Evolutionary conservation across 2,888 invertebrate species (phyloP).

Genomic region (Ametastegia equiseti): DNA sequence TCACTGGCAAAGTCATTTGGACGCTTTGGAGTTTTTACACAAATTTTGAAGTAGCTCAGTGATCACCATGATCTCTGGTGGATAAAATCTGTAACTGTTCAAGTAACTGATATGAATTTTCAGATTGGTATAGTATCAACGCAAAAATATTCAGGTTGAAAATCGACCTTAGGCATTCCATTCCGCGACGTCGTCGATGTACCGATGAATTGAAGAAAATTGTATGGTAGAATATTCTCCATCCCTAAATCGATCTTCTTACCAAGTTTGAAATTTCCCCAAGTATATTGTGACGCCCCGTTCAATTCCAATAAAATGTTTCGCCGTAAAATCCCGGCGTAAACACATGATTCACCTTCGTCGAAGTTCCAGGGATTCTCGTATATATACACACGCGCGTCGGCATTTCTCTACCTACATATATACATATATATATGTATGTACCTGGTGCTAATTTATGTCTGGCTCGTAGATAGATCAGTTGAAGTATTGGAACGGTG

Average conservation of each 20-base stretch:
- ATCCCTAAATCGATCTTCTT: background rate
- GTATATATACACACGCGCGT: conserved; percentile 18
- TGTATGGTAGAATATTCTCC: background rate
- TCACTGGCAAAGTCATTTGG: background rate
- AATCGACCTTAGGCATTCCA: background rate
- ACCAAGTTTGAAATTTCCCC: background rate
- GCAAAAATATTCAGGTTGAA: too few relatives aligned
- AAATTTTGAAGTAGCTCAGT: background rate
- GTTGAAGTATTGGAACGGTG: conserved; percentile 27
- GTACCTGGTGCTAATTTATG: conserved; percentile 14
- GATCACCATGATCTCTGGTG: too few relatives aligned
- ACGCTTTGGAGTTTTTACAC: background rate
- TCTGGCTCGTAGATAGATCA: conserved; percentile 21
- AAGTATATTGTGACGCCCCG: background rate
- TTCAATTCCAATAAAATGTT: background rate
- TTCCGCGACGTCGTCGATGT: background rate
- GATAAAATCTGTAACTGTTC: too few relatives aligned
- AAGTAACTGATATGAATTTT: too few relatives aligned
- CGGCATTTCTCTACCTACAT: background rate
- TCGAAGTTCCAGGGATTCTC: background rate
- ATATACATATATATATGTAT: too few relatives aligned
- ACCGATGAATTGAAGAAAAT: background rate
- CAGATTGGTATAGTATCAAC: too few relatives aligned
- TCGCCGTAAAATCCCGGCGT: background rate
- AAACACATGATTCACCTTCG: conserved; percentile 10